Evolutionary conservation across 2,888 invertebrate genomes (phyloP), one percentile per base, ranked within the genome.

Genomic region (Ophonus ardosiacus): DNA sequence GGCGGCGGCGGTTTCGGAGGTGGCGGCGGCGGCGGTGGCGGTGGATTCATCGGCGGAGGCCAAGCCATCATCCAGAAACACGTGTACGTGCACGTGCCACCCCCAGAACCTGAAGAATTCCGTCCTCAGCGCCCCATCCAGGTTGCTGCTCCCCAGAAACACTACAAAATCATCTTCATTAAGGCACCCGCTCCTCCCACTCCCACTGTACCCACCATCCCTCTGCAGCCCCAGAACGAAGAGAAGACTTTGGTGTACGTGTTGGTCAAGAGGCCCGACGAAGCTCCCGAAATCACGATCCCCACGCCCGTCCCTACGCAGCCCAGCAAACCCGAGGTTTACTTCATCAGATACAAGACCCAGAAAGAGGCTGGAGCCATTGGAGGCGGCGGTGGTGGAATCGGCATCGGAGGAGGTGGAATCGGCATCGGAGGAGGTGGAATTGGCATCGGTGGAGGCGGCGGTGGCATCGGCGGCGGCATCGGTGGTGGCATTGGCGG

Each of bases 101-200:
- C 97, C 88, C 96, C 95, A 93, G 96, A 97, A 91, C 96, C 95
- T n/a, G 94, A 95, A 88, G 94, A 95, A 89, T 92, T 93, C 88
- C 93, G 93, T 88, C 92, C 93, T 76, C 92, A 92, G 84, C 93
- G 94, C 87, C 93, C 94, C 85, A 93, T 96, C 87, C 93, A 94
- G 18, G 92, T 94, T 1, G 95, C 95, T 65, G 95, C 95, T 87
- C 93, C 96, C 76, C 96, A 96, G 91, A 97, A 97, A 89, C 96
- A 97, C 91, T 96, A 97, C 94, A 97, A 97, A 90, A 97, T 97
- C 90, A 96, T 97, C 92, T 97, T 97, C 93, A 97, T 97, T 92
- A 97, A 97, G 93, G 96, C 96, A 80, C 97, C 97, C 88, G 94
- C 96, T 88, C 94, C 96, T 87, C 96, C 96, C 82, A 94, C 96